Evolutionary conservation across 2,888 invertebrate species (phyloP), one percentile per base, ranked within the genome.

Genomic region (Venusia cambrica): DNA sequence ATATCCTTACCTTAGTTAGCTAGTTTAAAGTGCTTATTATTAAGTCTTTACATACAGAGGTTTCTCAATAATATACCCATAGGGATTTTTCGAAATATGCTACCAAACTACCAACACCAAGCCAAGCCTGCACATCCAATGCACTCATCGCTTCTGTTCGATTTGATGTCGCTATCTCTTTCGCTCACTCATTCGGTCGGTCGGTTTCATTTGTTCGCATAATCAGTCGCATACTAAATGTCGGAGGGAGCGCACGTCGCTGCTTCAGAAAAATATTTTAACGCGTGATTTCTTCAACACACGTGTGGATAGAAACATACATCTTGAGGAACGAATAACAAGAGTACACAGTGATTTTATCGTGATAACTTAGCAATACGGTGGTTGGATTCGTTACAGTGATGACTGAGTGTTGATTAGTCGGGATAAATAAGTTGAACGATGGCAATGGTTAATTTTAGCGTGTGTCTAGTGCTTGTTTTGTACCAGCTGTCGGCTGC

Each of bases 381-480:
- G 60, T 62, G 61, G 64, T 35, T 41, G 27, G 27, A 28, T 29
- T 38, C 33, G 20, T 26, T 32, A 19, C 19, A 40, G 73, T 75
- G 71, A 70, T 69, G 71, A 70, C 62, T 67, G 62, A 56, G 64
- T 69, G 66, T 70, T 66, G 67, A 67, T 62, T 70, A 67, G 49
- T 72, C 59, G 57, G 46, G 64, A 63, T 71, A 73, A 66, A 60
- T 46, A 66, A 73, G 74, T 75, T 72, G 66, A 29, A 64, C 55
- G 62, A 87, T 87, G 85, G 84, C 84, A 51, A 65, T 73, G 54
- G 62, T 79, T 60, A 83, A 85, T 74, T 72, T 80, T 62, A 68
- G 76, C 68, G 55, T 85, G 59, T 84, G 73, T 57, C 60, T 84
- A 44, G 65, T 84, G 49, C 66, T 87, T 50, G 56, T 85, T 39